Evolutionary conservation across 2,797 vertebrate genomes (phyloP).

Genomic region (Enteromius thamalakanensis): DNA sequence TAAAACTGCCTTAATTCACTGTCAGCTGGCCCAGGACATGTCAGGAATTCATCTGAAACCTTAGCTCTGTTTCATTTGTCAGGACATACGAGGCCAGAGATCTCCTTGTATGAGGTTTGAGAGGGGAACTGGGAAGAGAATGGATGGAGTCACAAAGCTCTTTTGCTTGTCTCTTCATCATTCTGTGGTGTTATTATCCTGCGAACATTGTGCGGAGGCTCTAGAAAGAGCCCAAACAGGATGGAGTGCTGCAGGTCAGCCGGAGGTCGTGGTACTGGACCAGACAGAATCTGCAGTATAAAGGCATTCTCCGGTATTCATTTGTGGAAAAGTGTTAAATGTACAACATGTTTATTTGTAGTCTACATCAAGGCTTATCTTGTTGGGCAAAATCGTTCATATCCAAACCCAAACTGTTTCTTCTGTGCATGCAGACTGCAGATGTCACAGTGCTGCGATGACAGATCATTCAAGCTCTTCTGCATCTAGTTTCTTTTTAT

Average conservation of each 20-base stretch:
- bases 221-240: constrained; percentile 20
- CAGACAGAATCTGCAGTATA: background rate
- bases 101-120: constrained; percentile 5
- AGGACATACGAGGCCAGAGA: background rate
- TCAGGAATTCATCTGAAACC: background rate
- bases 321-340: background rate
- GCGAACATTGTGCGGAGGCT: constrained; percentile 17
- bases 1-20: background rate
- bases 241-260: background rate
- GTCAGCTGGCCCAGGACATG: background rate
- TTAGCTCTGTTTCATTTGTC: background rate
- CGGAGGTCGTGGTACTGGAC: background rate
- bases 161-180: constrained; percentile 20
- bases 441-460: background rate
- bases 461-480: background rate
- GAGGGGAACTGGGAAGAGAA: background rate
- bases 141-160: constrained; percentile 10
- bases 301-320: background rate
- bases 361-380: no score
- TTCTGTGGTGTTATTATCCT: constrained; percentile 19
- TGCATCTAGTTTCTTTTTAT: background rate
- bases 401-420: background rate
- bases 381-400: background rate
- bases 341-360: background rate
- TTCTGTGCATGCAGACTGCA: background rate